Percentiles rank a stretch among this genome's conserved stretches.
Conservation (phyloP, 2,888 invertebrate species). For the Ichneumoninae sp. region DNA sequence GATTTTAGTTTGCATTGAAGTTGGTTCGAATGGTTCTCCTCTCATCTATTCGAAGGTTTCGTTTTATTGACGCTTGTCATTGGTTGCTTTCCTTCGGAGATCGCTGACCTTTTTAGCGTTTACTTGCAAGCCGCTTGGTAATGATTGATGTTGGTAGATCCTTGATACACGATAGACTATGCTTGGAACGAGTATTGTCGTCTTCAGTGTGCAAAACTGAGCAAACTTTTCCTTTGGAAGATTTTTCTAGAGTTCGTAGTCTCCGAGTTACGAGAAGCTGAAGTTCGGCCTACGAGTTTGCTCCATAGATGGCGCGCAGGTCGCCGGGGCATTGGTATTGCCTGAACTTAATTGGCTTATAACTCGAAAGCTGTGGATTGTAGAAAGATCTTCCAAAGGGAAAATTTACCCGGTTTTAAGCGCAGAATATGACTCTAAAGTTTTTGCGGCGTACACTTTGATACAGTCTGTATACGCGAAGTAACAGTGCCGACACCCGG, state of each 20-base stretch:
- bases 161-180: not conserved
- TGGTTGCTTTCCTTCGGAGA: not conserved
- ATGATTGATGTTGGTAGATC: not conserved
- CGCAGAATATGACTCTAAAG: not conserved
- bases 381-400: not conserved
- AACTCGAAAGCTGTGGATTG: not conserved
- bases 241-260: not conserved
- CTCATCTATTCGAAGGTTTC: not conserved
- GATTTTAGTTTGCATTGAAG: not conserved
- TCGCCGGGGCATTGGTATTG: not conserved
- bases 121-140: not conserved
- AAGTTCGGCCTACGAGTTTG: not conserved
- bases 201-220: not conserved
- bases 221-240: not conserved
- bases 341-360: not conserved
- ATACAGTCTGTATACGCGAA: not conserved
- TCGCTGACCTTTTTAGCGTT: too few species aligned
- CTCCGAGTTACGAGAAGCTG: not conserved
- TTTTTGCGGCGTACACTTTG: not conserved
- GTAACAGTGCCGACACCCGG: conserved; percentile 45
- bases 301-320: not conserved
- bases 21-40: not conserved
- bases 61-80: not conserved
- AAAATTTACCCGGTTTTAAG: not conserved
- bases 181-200: not conserved